Evolutionary conservation across 2,888 invertebrate genomes (phyloP), one percentile per base, ranked within the genome.

Genomic region (Ypsolopha scabrella): DNA sequence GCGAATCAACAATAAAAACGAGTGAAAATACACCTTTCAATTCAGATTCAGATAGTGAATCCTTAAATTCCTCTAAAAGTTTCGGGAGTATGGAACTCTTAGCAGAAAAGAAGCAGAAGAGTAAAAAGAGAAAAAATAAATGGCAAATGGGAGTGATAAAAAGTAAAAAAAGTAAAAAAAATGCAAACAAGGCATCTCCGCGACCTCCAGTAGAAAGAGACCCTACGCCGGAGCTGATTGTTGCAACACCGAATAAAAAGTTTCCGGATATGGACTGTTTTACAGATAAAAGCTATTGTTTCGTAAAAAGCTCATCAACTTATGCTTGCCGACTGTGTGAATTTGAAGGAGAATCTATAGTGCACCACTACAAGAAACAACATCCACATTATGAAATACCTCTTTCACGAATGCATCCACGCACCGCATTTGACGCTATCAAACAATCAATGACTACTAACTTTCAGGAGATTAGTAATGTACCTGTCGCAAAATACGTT

Each of bases 371-470:
- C 61, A 88, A 88, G 59, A 74, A 75, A n/a, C 66, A 73, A 41
- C 93, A 94, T 69, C 88, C 90, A 0, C 87, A 88, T 36, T 78
- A 81, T n/a, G 92, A 92, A 74, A 88, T 91, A 10, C 79, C 90
- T 13, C 80, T 91, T 48, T 91, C 92, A 1, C 80, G 92, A 51
- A 73, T 92, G 57, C 74, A 86, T 8, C 75, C 85, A 1, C 60
- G 70, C 7, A 75, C 85, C 39, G 90, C 92, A 0, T 71, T 75
- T 49, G 70, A 79, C 50, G 90, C 90, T 0, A 87, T 90, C 44
- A 75, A 83, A 53, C 88, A 90, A 62, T 87, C 90, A 24, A 77
- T 76, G 59, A 67, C 73, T 36, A 64, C 76, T 0, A 72, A 87
- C 55, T 74, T 82, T 51, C 68, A 74, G 56, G 63, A 68, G 7